Conservation (phyloP, 2,113 vertebrate species). For the Uria aalge region DNA sequence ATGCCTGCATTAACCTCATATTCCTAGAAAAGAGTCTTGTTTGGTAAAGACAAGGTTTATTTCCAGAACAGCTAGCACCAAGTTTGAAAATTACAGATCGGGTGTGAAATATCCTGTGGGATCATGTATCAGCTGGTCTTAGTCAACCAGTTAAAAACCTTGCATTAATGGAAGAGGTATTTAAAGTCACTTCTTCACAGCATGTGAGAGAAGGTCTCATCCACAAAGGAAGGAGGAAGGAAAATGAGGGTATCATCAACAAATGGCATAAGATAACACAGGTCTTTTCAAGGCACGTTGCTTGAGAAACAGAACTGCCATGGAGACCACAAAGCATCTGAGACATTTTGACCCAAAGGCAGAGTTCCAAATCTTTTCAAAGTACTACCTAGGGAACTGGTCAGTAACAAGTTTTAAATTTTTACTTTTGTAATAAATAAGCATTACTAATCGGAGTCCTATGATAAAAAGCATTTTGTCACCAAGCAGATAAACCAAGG, state of each 20-base stretch:
- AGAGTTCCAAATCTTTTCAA: conserved; percentile 59
- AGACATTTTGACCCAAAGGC: conserved; percentile 65
- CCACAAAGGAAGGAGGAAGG: neutral
- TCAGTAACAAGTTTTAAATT: conserved; percentile 43
- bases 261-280: conserved; percentile 38
- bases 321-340: conserved; percentile 65
- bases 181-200: neutral
- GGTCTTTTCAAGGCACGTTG: conserved; percentile 45
- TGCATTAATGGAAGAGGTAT: neutral
- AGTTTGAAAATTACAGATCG: neutral
- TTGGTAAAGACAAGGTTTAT: neutral
- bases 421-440: conserved; percentile 54
- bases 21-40: neutral
- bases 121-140: neutral
- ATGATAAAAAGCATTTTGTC: conserved; percentile 25
- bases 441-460: conserved; percentile 14
- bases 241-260: neutral
- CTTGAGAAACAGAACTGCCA: conserved; percentile 57
- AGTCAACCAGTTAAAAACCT: neutral
- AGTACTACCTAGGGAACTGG: conserved; percentile 59
- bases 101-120: neutral
- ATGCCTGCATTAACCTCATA: neutral
- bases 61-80: neutral
- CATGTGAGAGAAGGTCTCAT: neutral
- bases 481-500: conserved; percentile 1